Conservation (phyloP, 2,113 vertebrate species). For the Platichthys flesus region DNA sequence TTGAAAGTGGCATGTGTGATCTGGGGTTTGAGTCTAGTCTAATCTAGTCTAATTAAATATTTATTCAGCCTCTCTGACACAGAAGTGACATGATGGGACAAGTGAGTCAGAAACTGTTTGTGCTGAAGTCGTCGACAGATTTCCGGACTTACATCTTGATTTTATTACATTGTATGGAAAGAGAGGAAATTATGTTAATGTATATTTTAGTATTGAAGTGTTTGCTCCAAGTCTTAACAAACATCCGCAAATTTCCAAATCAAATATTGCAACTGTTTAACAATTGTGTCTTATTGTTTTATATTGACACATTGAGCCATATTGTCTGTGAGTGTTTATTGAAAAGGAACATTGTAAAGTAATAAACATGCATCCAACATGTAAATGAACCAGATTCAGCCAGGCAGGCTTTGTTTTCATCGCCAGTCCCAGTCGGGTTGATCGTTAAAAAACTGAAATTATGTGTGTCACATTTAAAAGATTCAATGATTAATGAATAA, state of each 20-base stretch:
- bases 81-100: constrained; percentile 13
- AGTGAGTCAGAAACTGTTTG: constrained; percentile 34
- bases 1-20: too few relatives aligned
- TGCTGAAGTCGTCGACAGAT: not conserved
- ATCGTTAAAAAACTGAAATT: too few relatives aligned
- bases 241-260: constrained; percentile 6
- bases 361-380: too few relatives aligned
- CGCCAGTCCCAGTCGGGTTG: too few relatives aligned
- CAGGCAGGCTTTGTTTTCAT: too few relatives aligned
- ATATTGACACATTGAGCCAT: not conserved
- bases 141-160: constrained; percentile 48
- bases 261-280: not conserved
- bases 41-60: too few relatives aligned
- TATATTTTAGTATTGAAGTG: constrained; percentile 10
- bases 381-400: too few relatives aligned
- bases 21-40: not conserved
- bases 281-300: not conserved
- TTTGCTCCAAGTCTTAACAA: constrained; percentile 6
- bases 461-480: too few relatives aligned
- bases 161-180: constrained; percentile 38
- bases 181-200: constrained; percentile 27
- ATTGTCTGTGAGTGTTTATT: too few relatives aligned
- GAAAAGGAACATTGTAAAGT: too few relatives aligned
- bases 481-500: too few relatives aligned
- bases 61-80: not conserved